phyloP scores from a whole-genome alignment of 2,888 invertebrate genomes.

The Rhamphomyia laevipes region DNA sequence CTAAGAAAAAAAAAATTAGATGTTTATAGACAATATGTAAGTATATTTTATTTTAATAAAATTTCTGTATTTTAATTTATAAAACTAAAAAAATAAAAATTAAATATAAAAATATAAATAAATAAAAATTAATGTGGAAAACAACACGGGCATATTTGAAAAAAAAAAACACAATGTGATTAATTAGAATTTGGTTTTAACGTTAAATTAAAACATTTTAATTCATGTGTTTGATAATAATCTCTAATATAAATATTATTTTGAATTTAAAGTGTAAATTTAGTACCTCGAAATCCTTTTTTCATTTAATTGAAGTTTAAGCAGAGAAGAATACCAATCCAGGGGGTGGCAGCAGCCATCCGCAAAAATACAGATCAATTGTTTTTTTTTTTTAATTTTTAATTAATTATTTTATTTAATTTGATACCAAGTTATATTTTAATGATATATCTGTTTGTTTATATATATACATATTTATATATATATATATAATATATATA shows the following conservation, averaged over 20 bases:
- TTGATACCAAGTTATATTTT: background rate
- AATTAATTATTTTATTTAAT: slow-evolving; percentile 10
- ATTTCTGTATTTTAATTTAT: background rate
- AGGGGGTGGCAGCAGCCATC: slow-evolving; percentile 32
- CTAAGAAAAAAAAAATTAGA: slow-evolving; percentile 2
- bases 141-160: background rate
- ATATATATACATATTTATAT: background rate
- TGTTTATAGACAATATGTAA: no score
- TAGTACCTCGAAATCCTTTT: slow-evolving; percentile 40
- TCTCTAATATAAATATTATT: slow-evolving; percentile 10
- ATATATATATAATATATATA: background rate
- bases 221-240: no score
- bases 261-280: slow-evolving; percentile 20
- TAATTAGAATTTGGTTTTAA: slow-evolving; percentile 1
- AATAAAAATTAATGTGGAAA: background rate
- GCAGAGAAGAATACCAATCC: slow-evolving; percentile 27
- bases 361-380: slow-evolving; percentile 27
- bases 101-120: background rate
- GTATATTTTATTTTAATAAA: no score
- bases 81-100: slow-evolving; percentile 5
- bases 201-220: no score
- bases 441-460: no score
- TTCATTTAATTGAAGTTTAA: slow-evolving; percentile 13
- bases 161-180: slow-evolving; percentile 1
- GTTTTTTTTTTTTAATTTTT: slow-evolving; percentile 17